Evolutionary conservation across 2,888 invertebrate species (phyloP).

Genomic region (Drosophila kuntzei): DNA sequence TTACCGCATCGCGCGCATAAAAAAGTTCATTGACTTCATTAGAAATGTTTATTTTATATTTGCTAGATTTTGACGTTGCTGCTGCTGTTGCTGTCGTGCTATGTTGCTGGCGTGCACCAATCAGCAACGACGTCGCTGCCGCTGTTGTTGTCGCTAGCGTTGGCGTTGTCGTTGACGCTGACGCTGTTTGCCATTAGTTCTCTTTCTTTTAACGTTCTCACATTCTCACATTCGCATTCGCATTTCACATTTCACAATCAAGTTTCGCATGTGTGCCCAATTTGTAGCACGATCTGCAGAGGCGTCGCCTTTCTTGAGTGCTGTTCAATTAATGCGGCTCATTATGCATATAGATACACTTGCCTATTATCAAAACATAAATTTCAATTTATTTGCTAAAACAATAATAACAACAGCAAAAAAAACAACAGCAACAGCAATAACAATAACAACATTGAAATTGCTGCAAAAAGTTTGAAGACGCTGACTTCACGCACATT

Average conservation of each 20-base stretch:
- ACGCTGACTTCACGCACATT: slow-evolving; percentile 64
- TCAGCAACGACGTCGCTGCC: slow-evolving; percentile 61
- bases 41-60: slow-evolving; percentile 59
- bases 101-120: slow-evolving; percentile 74
- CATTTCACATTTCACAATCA: slow-evolving; percentile 2
- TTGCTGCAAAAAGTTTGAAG: slow-evolving; percentile 48
- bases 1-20: slow-evolving; percentile 82
- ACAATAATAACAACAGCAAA: slow-evolving; percentile 29
- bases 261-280: slow-evolving; percentile 43
- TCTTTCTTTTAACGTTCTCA: slow-evolving; percentile 32
- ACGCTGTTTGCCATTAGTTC: slow-evolving; percentile 31
- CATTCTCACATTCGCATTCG: slow-evolving; percentile 16
- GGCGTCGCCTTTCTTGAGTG: slow-evolving; percentile 44
- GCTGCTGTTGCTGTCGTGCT: slow-evolving; percentile 35
- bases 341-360: slow-evolving; percentile 72
- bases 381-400: slow-evolving; percentile 67
- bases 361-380: slow-evolving; percentile 68
- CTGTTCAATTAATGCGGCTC: slow-evolving; percentile 62
- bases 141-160: slow-evolving; percentile 14
- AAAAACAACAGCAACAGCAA: not conserved
- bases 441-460: slow-evolving; percentile 20
- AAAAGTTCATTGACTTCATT: slow-evolving; percentile 79
- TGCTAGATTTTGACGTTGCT: slow-evolving; percentile 40
- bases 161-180: slow-evolving; percentile 29
- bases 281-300: slow-evolving; percentile 57